Evolutionary conservation across 2,797 vertebrate genomes (phyloP).

Genomic region (Labroides dimidiatus): DNA sequence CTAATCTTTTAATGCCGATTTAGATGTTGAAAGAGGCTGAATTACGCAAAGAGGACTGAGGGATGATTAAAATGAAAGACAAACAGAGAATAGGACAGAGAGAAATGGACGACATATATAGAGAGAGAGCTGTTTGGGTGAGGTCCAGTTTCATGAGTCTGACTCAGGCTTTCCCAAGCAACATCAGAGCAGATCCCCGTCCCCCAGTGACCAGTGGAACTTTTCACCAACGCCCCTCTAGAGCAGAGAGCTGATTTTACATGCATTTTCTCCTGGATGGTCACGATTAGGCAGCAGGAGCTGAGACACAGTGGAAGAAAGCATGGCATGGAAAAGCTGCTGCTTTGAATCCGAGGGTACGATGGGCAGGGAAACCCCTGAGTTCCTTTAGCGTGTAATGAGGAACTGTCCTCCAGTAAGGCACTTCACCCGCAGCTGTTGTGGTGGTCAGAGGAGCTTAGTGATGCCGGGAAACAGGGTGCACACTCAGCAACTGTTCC

Average conservation of each 20-base stretch:
- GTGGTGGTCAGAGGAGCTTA: slow-evolving; percentile 13
- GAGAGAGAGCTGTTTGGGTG: slow-evolving; percentile 31
- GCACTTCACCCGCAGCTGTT: slow-evolving; percentile 25
- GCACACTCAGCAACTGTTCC: slow-evolving; percentile 2
- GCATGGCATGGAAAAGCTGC: slow-evolving; percentile 35
- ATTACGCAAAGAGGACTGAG: neutral
- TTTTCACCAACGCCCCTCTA: slow-evolving; percentile 54
- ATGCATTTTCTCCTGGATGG: slow-evolving; percentile 35
- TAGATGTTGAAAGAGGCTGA: neutral
- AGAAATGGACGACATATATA: slow-evolving; percentile 3
- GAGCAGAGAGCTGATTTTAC: slow-evolving; percentile 24
- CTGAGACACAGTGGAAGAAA: slow-evolving; percentile 22
- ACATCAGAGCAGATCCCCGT: slow-evolving; percentile 43
- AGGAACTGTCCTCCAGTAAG: slow-evolving; percentile 22
- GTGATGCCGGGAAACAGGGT: neutral
- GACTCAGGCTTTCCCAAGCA: slow-evolving; percentile 77
- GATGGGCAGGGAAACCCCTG: slow-evolving; percentile 3
- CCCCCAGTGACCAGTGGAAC: slow-evolving; percentile 43
- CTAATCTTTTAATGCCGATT: neutral
- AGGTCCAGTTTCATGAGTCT: slow-evolving; percentile 60
- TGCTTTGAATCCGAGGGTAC: slow-evolving; percentile 17
- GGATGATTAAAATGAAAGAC: neutral
- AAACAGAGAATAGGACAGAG: slow-evolving; percentile 7
- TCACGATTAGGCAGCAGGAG: slow-evolving; percentile 39
- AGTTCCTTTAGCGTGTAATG: slow-evolving; percentile 10